Evolutionary conservation across 2,888 invertebrate species (phyloP), one percentile per base, ranked within the genome.

Genomic region (Leucoma salicis): DNA sequence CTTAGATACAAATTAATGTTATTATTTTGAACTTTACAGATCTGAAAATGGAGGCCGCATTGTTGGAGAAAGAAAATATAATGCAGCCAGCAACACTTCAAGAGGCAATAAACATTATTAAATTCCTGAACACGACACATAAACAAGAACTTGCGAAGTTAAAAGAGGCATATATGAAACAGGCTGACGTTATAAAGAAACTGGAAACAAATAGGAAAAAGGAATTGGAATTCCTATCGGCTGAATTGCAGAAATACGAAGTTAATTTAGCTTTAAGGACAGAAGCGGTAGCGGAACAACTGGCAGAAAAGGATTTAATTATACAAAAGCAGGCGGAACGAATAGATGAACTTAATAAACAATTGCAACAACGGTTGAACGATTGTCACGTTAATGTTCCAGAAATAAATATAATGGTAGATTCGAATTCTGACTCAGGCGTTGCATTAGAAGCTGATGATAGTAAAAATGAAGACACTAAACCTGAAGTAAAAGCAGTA

Each of bases 341-440:
- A 37, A 87, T 89, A 21, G 81, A 80, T 45, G 75, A 84, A 42
- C 54, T 89, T n/a, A 81, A 66, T 15, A 75, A 71, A 46, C 79
- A 83, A 58, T 45, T 86, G 10, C 73, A 76, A 51, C 42, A 27
- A 31, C 3, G n/a, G 2, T 2, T 53, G 10, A 76, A 70, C 31
- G 65, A 70, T 18, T 68, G 70, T 35, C 50, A 49, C 38, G 50
- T 43, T 41, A 63, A 57, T 40, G 57, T 78, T 25, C 88, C 89
- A 27, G 80, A 84, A 65, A 83, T 88, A 42, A 72, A 70, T 45
- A 66, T 82, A 41, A 51, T 75, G 27, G 66, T 78, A 2, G 89
- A 89, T 70, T 88, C 89, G 0, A 89, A 89, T 70, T 89, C 89
- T 40, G 89, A 89, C 53, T 89, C 89, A 14, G 89, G 89, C 34